Base-by-base conservation (phyloP, 2,888 invertebrate genomes). In the Ceraclea dissimilis region DNA sequence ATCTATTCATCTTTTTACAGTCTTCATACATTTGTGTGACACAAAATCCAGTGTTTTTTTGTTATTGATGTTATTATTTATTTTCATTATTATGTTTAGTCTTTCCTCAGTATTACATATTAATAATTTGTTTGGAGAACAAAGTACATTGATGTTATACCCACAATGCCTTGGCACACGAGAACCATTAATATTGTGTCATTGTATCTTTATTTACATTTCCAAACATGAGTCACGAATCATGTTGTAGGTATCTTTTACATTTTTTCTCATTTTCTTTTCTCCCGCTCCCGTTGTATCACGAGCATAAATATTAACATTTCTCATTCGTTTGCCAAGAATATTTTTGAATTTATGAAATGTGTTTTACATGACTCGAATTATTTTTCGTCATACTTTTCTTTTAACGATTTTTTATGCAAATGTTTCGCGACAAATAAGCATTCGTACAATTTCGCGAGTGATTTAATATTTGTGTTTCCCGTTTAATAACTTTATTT, bases 231-330 rank as follows among this genome's bases (percentile, higher is more conserved):
- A 52, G 46, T 49, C 57, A 33, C 51, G 46, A 56, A 55, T 55
- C 50, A 56, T 56, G 52, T 54, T 52, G 21, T 58, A 51, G 21
- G 55, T n/a, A 22, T 44, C 50, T 49, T 18, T 43, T 50, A 33
- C 49, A 50, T 49, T 48, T 39, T 39, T 39, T 39, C 44, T 39
- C 52, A 47, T 47, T 47, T 11, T 47, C 47, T 18, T 47, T 47
- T 19, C 11, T 47, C 19, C 16, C 13, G 5, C 16, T 39, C 8
- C 10, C 26, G 26, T 26, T 26, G 26, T 26, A 26, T 26, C 26
- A 26, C 26, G 26, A 26, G 13, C 39, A 39, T 39, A 39, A 39
- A 39, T 39, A 39, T 39, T 39, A 39, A 13, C 39, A 39, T 39
- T 39, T 39, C 13, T 39, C 39, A 4, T 16, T 13, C 39, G 8